phyloP scores from a whole-genome alignment of 2,888 invertebrate species.

The Rhopalosiphum nymphaeae region DNA sequence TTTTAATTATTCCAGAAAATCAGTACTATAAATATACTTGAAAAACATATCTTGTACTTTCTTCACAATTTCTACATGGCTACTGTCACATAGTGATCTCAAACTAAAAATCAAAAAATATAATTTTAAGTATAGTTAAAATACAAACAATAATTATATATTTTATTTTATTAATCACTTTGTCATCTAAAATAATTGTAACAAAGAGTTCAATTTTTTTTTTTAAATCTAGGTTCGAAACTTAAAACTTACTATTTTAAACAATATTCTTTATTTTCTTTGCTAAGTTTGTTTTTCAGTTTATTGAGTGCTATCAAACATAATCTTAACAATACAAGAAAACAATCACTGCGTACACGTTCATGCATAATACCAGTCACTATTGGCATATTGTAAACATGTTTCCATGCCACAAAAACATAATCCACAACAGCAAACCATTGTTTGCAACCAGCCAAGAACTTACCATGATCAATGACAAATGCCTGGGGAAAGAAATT shows the following conservation, averaged over 20 bases:
- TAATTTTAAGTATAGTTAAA: background rate
- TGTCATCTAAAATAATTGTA: background rate
- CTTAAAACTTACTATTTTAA: background rate
- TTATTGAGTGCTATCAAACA: constrained; percentile 76
- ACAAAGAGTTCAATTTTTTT: no score
- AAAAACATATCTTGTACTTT: no score
- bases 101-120: background rate
- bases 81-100: background rate
- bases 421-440: constrained; percentile 83
- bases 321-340: constrained; percentile 77
- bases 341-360: constrained; percentile 79
- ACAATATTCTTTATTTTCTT: constrained; percentile 68
- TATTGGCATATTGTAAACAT: constrained; percentile 79
- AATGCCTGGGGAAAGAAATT: constrained; percentile 70
- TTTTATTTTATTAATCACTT: background rate
- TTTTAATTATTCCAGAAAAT: background rate
- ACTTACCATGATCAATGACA: constrained; percentile 78
- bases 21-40: background rate
- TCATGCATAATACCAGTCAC: constrained; percentile 83
- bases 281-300: constrained; percentile 69
- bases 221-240: no score
- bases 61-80: no score
- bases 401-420: constrained; percentile 79
- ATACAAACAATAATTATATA: background rate
- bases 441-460: constrained; percentile 79